Evolutionary conservation across 2,113 vertebrate species (phyloP).

Genomic region (Gymnorhina tibicen): DNA sequence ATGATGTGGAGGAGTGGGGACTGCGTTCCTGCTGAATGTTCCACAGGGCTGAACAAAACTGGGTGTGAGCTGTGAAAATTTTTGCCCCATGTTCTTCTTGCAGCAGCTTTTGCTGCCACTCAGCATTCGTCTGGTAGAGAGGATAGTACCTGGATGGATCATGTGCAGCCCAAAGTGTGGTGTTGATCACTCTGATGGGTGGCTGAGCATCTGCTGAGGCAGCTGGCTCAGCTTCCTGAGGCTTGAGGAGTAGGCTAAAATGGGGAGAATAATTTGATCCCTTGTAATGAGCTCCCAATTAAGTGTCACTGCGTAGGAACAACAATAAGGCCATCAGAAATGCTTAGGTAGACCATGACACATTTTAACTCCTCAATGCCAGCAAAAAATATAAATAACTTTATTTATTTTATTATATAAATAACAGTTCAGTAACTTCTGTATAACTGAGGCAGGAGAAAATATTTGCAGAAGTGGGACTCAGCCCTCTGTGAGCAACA

Average conservation of each 20-base stretch:
- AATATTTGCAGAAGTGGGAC: background rate
- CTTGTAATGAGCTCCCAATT: background rate
- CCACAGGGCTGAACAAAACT: background rate
- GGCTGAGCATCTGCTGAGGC: background rate
- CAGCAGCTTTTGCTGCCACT: background rate
- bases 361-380: background rate
- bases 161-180: background rate
- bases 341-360: background rate
- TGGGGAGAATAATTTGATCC: background rate
- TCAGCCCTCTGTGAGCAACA: background rate
- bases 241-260: background rate
- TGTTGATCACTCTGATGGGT: background rate
- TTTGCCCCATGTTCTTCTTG: background rate
- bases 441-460: background rate
- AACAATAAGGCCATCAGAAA: background rate
- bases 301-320: background rate
- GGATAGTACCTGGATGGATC: background rate
- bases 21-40: background rate
- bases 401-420: background rate
- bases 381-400: background rate
- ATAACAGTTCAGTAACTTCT: background rate
- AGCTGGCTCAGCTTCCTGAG: background rate
- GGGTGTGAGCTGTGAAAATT: background rate
- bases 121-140: accelerated
- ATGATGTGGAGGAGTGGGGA: accelerated